Evolutionary conservation across 2,888 invertebrate species (phyloP).

Genomic region (Nasonovia ribisnigri): DNA sequence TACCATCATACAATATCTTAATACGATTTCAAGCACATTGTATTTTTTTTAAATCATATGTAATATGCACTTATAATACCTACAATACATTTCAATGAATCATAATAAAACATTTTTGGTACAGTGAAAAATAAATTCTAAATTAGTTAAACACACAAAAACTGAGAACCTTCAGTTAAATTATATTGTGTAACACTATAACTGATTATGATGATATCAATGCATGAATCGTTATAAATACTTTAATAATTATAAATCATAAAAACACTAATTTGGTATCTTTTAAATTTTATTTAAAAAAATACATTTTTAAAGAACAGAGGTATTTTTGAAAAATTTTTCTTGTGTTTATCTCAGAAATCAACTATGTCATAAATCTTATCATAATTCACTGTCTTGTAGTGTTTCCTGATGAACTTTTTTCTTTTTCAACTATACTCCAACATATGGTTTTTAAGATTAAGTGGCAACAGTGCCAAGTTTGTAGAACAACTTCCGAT

Average conservation of each 20-base stretch:
- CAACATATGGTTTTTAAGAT: neutral
- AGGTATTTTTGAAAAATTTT: neutral
- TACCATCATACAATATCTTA: neutral
- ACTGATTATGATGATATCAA: neutral
- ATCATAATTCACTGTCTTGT: conserved; percentile 20
- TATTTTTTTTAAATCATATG: neutral
- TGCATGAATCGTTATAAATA: neutral
- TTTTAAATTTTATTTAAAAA: neutral
- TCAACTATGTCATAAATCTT: neutral
- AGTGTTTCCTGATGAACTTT: conserved; percentile 28
- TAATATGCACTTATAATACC: neutral
- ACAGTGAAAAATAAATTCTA: neutral
- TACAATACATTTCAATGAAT: neutral
- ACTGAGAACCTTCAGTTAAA: neutral
- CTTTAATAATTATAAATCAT: neutral
- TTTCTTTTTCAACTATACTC: neutral
- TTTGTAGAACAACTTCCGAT: neutral
- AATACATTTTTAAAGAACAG: neutral
- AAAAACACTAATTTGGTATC: neutral
- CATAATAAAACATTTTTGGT: neutral
- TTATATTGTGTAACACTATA: neutral
- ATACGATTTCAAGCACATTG: neutral
- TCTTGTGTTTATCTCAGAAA: neutral
- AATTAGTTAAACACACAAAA: neutral
- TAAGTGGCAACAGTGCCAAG: neutral